Conservation (phyloP, 2,888 invertebrate genomes). For the Drosophila quasianomalipes region DNA sequence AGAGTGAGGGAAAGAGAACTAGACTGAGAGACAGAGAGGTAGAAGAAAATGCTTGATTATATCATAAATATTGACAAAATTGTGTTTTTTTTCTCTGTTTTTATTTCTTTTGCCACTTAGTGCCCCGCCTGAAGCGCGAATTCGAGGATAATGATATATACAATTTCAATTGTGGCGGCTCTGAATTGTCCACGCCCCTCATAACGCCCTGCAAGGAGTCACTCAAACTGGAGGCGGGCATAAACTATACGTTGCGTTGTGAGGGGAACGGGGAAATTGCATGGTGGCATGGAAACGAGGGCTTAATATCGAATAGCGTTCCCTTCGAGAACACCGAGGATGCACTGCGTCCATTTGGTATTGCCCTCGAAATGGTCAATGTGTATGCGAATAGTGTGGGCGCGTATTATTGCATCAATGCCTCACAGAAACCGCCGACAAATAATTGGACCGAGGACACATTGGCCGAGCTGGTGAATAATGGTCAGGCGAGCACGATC, state of each 20-base stretch:
- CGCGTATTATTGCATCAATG: slow-evolving; percentile 87
- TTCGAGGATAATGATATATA: slow-evolving; percentile 54
- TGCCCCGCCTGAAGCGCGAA: slow-evolving; percentile 67
- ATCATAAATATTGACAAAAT: background rate
- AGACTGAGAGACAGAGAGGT: background rate
- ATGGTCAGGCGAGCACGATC: slow-evolving; percentile 84
- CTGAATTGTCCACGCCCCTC: slow-evolving; percentile 81
- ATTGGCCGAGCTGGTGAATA: slow-evolving; percentile 80
- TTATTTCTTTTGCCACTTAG: slow-evolving; percentile 42
- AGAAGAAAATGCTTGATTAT: background rate
- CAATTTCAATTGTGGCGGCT: slow-evolving; percentile 73
- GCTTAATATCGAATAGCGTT: background rate
- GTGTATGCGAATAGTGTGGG: slow-evolving; percentile 86
- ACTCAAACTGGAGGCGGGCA: slow-evolving; percentile 78
- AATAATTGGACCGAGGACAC: slow-evolving; percentile 72
- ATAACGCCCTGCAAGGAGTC: slow-evolving; percentile 83
- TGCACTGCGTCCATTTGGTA: slow-evolving; percentile 83
- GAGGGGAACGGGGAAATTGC: slow-evolving; percentile 84
- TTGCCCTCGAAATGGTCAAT: slow-evolving; percentile 85
- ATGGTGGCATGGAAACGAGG: slow-evolving; percentile 80
- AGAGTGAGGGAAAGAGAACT: no score
- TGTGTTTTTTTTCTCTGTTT: no score
- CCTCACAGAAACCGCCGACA: slow-evolving; percentile 40
- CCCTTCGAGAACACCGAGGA: slow-evolving; percentile 61
- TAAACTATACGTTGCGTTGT: slow-evolving; percentile 85